phyloP scores from a whole-genome alignment of 2,888 invertebrate genomes.

The Buathra laborator region DNA sequence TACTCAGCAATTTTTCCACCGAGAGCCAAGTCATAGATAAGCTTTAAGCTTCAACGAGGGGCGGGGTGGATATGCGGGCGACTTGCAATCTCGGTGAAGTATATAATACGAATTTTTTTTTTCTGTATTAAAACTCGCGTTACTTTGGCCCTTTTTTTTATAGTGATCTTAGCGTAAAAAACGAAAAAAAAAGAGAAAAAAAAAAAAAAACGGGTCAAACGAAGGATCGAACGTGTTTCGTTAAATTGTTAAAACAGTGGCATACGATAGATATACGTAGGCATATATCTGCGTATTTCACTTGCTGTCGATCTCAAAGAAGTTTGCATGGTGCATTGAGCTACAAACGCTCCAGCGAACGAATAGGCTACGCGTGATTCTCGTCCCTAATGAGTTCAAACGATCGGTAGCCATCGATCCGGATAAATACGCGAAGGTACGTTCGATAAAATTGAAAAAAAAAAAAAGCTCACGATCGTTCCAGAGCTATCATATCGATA shows the following conservation, averaged over 20 bases:
- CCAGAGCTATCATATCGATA: constrained; percentile 12
- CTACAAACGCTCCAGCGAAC: constrained; percentile 13
- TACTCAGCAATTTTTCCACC: constrained; percentile 68
- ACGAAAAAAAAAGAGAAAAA: neutral
- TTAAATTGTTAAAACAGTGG: neutral
- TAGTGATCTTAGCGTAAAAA: constrained; percentile 38
- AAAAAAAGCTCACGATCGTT: neutral
- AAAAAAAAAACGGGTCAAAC: neutral
- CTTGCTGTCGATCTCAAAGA: neutral
- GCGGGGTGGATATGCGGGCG: constrained; percentile 29
- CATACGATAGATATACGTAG: neutral
- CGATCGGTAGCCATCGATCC: constrained; percentile 5
- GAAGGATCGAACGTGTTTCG: neutral
- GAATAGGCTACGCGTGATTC: neutral
- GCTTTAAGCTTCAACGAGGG: constrained; percentile 56
- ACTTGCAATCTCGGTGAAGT: constrained; percentile 58
- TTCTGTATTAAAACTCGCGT: constrained; percentile 57
- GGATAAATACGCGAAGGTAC: neutral
- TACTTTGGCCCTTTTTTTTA: constrained; percentile 39
- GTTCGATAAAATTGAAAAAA: constrained; percentile 4
- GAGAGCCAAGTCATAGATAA: constrained; percentile 69
- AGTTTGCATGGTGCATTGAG: neutral
- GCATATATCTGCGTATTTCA: neutral
- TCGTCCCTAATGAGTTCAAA: constrained; percentile 29
- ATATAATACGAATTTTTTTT: constrained; percentile 60